Evolutionary conservation across 2,113 vertebrate genomes (phyloP).

Genomic region (Chitala chitala): DNA sequence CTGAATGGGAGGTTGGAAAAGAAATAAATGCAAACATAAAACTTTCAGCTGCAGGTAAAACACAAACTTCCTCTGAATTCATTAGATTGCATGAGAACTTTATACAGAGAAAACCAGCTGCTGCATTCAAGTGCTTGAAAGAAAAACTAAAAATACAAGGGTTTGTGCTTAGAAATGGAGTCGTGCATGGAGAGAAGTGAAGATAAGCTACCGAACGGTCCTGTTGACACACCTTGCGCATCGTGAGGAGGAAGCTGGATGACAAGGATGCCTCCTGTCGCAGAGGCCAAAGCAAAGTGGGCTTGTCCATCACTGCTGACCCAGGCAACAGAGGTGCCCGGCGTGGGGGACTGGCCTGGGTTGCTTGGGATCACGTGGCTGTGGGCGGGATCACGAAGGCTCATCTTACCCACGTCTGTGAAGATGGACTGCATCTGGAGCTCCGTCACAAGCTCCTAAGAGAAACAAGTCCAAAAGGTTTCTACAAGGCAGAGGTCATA

Average conservation of each 20-base stretch:
- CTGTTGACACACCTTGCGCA: conserved; percentile 70
- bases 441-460: conserved; percentile 79
- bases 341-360: conserved; percentile 56
- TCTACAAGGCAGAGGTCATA: too few species aligned
- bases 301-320: conserved; percentile 78
- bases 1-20: too few species aligned
- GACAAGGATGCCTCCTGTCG: conserved; percentile 76
- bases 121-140: too few species aligned
- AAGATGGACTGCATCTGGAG: conserved; percentile 88
- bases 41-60: too few species aligned
- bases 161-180: too few species aligned
- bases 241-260: conserved; percentile 75
- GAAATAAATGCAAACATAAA: too few species aligned
- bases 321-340: conserved; percentile 66
- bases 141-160: too few species aligned
- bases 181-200: too few species aligned
- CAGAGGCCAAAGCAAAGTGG: conserved; percentile 77
- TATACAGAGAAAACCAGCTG: too few species aligned
- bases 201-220: too few species aligned
- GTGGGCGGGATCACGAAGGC: conserved; percentile 72
- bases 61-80: too few species aligned
- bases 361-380: conserved; percentile 65
- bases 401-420: conserved; percentile 79
- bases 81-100: too few species aligned
- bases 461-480: background rate